A percentile compares a stretch with the other conserved stretches of the same genome.
Evolutionary conservation across 2,888 invertebrate species (phyloP).

Genomic region (Nymphalis c-album): DNA sequence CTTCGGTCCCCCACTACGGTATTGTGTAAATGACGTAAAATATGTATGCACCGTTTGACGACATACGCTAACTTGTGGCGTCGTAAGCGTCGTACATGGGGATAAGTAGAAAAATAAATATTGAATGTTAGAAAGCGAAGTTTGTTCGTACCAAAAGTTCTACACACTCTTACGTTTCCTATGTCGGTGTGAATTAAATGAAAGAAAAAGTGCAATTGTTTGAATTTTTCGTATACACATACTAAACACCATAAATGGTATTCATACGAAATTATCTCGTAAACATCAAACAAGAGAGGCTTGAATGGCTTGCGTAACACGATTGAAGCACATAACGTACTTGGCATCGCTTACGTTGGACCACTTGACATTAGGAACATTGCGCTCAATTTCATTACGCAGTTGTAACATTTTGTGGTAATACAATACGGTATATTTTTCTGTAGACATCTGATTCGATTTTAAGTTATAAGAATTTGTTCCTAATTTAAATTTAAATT

Average conservation of each 20-base stretch:
- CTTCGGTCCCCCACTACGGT: conserved; percentile 66
- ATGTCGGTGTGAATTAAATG: conserved; percentile 72
- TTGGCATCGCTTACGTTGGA: conserved; percentile 17
- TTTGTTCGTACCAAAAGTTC: conserved; percentile 70
- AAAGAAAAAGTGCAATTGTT: conserved; percentile 80
- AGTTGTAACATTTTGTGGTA: conserved; percentile 15
- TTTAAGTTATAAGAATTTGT: neutral
- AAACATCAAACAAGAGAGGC: conserved; percentile 38
- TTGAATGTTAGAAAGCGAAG: conserved; percentile 78
- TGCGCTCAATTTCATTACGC: conserved; percentile 21
- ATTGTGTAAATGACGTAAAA: conserved; percentile 67
- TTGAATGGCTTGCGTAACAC: conserved; percentile 43
- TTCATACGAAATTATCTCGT: conserved; percentile 29
- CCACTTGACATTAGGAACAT: conserved; percentile 14
- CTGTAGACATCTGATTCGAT: neutral
- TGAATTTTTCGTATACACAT: conserved; percentile 65
- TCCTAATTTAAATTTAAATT: conserved; percentile 12
- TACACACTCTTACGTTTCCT: conserved; percentile 62
- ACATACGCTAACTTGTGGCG: conserved; percentile 65
- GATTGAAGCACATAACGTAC: conserved; percentile 8
- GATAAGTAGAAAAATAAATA: conserved; percentile 81
- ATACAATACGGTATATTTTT: conserved; percentile 20
- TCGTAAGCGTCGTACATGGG: conserved; percentile 59
- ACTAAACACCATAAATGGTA: conserved; percentile 34
- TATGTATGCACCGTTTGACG: conserved; percentile 65